Evolutionary conservation across 2,888 invertebrate genomes (phyloP).

Genomic region (Leptinotarsa juncta): DNA sequence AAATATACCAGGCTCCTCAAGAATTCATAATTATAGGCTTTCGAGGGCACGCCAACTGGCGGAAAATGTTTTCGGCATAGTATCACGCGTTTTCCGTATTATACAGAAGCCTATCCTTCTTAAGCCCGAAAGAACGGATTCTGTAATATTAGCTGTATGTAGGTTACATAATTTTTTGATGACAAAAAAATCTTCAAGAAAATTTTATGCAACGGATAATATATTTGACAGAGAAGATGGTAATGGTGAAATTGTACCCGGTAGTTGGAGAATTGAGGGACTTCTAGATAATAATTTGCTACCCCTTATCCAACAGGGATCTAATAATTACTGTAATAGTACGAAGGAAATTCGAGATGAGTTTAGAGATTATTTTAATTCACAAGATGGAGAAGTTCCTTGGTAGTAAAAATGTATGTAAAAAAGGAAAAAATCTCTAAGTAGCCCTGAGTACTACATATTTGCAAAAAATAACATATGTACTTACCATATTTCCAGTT

Average conservation of each 20-base stretch:
- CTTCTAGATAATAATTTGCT: slow-evolving; percentile 6
- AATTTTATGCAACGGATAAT: slow-evolving; percentile 15
- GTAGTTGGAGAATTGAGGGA: slow-evolving; percentile 30
- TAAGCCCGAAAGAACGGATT: background rate
- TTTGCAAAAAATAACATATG: too few species aligned
- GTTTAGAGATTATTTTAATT: slow-evolving; percentile 29
- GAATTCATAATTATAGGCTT: background rate
- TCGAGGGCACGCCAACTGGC: background rate
- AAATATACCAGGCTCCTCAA: background rate
- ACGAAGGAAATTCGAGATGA: slow-evolving; percentile 30
- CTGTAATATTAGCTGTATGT: background rate
- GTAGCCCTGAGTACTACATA: too few species aligned
- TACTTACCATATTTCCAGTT: too few species aligned
- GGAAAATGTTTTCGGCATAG: background rate
- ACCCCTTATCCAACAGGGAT: slow-evolving; percentile 27
- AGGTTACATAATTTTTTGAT: background rate
- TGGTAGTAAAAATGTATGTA: slow-evolving; percentile 30
- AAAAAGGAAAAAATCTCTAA: too few species aligned
- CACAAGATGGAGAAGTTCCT: slow-evolving; percentile 31
- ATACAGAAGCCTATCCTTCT: background rate
- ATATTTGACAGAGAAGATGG: slow-evolving; percentile 24
- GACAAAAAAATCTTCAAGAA: background rate
- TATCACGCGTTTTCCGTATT: background rate
- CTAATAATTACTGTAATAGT: slow-evolving; percentile 29
- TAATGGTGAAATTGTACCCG: slow-evolving; percentile 29